These are phyloP conservation scores for Stegana nigrithorax DNA, from an alignment of 2,888 invertebrate genomes.

Conservation along the genomic window DNA sequence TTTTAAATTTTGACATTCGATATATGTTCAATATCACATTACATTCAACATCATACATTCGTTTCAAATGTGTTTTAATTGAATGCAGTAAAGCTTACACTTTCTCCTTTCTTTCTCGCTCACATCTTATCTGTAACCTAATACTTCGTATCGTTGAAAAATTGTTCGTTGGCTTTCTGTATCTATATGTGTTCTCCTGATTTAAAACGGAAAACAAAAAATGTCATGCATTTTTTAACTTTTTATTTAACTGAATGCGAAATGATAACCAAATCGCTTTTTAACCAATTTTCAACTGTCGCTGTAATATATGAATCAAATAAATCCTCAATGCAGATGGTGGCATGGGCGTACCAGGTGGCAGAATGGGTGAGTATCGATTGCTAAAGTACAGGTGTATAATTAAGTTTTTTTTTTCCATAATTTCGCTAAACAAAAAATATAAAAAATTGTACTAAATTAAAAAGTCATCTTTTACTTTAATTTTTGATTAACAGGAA, in stretches of 20 bases:
- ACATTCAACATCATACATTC: no score
- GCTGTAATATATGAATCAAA: slow-evolving; percentile 20
- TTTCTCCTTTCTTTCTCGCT: slow-evolving; percentile 21
- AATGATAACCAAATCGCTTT: slow-evolving; percentile 21
- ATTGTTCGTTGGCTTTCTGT: slow-evolving; percentile 25
- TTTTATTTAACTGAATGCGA: no score
- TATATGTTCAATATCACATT: background rate
- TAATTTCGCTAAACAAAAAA: slow-evolving; percentile 1
- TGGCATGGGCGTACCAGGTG: slow-evolving; percentile 66
- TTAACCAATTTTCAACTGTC: slow-evolving; percentile 17
- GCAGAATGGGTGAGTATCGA: slow-evolving; percentile 68
- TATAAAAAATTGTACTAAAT: slow-evolving; percentile 12
- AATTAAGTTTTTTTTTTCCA: background rate
- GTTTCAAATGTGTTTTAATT: no score
- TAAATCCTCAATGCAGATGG: slow-evolving; percentile 54
- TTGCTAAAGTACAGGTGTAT: slow-evolving; percentile 6
- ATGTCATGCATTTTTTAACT: no score
- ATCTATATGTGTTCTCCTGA: no score
- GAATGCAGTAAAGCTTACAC: background rate
- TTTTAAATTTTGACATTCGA: background rate
- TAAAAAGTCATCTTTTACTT: background rate
- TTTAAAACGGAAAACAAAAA: no score
- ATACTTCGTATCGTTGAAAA: slow-evolving; percentile 12
- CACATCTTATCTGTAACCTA: slow-evolving; percentile 3
- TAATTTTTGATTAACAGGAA: slow-evolving; percentile 5